Percentiles rank a stretch among this genome's conserved stretches.
Evolutionary conservation across 1,140 invertebrate genomes (phyloP).

Genomic region (Diuraphis noxia): DNA sequence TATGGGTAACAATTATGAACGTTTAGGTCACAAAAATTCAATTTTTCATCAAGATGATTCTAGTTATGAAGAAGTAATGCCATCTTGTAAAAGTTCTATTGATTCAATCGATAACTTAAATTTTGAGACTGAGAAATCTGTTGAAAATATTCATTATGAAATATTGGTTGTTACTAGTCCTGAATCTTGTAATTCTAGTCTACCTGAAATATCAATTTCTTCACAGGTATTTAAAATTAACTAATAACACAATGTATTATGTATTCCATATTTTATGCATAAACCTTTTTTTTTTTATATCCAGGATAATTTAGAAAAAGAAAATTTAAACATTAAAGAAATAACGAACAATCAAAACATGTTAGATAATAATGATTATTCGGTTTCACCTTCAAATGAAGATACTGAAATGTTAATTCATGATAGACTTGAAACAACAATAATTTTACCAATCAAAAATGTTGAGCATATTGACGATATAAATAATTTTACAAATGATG

Average conservation of each 20-base stretch:
- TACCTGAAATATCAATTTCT: constrained; percentile 20
- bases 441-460: background rate
- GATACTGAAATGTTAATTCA: constrained; percentile 44
- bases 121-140: constrained; percentile 26
- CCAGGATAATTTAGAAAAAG: background rate
- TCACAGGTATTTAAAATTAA: background rate
- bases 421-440: background rate
- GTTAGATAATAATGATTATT: constrained; percentile 22
- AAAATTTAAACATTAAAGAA: constrained; percentile 1
- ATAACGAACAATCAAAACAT: background rate
- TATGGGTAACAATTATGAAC: constrained; percentile 35
- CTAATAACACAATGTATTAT: background rate
- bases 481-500: background rate
- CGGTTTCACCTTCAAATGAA: constrained; percentile 26
- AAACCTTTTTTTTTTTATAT: background rate
- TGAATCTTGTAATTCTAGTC: constrained; percentile 46
- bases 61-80: constrained; percentile 39
- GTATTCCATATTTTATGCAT: background rate
- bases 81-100: constrained; percentile 3
- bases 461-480: background rate
- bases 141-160: constrained; percentile 49
- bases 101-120: constrained; percentile 38
- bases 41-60: constrained; percentile 43
- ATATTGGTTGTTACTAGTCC: constrained; percentile 37
- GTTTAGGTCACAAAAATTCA: constrained; percentile 31